phyloP scores from a whole-genome alignment of 2,797 vertebrate species.

The Sciurus vulgaris region DNA sequence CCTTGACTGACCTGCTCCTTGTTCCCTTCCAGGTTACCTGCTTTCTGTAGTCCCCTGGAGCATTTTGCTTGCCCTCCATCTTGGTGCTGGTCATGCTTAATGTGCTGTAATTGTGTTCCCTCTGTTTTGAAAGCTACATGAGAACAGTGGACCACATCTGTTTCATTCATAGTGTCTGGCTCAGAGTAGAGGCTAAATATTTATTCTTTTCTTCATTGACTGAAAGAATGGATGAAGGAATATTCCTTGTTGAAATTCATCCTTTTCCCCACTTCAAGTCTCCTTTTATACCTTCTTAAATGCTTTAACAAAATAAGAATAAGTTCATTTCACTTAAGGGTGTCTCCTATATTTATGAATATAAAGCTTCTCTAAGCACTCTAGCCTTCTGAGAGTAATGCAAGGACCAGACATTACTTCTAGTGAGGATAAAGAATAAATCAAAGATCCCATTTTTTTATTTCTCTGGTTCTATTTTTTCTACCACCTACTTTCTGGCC shows the following conservation, averaged over 20 bases:
- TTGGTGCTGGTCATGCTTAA: background rate
- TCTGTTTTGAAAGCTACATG: background rate
- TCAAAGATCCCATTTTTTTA: background rate
- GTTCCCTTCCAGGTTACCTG: background rate
- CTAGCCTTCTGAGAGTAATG: background rate
- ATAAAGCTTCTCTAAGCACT: background rate
- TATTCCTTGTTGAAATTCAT: background rate
- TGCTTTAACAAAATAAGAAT: conserved; percentile 17
- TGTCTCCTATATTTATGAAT: background rate
- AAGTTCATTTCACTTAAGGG: conserved; percentile 2
- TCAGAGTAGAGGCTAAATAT: background rate
- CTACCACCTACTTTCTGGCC: background rate
- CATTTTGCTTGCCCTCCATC: background rate
- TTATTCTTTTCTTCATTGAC: background rate
- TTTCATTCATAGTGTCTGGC: background rate
- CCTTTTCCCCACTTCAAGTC: background rate
- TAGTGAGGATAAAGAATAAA: conserved; percentile 37
- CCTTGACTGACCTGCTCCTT: no score
- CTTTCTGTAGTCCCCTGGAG: background rate
- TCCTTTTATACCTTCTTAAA: conserved; percentile 50
- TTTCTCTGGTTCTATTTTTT: conserved; percentile 26
- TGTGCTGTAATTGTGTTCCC: background rate
- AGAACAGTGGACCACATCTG: background rate
- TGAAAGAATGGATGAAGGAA: background rate
- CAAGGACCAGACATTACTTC: background rate